Evolutionary conservation across 2,113 vertebrate species (phyloP).

Genomic region (Dolichallabes microphthalmus): DNA sequence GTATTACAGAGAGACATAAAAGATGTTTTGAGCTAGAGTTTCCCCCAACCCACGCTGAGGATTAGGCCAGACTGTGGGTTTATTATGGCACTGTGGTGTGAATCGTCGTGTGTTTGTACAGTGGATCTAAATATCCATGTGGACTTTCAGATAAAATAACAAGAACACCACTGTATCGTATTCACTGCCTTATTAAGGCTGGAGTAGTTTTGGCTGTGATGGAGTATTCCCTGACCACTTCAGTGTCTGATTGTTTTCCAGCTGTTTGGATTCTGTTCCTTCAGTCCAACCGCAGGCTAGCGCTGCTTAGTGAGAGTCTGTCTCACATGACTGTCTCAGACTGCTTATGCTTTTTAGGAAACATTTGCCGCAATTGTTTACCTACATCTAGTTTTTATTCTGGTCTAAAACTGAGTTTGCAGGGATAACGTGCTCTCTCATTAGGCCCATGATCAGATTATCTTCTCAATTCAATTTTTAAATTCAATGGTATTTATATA

Average conservation of each 20-base stretch:
- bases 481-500: too few species aligned
- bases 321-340: slow-evolving; percentile 29
- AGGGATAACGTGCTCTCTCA: background rate
- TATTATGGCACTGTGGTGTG: slow-evolving; percentile 22
- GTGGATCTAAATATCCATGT: slow-evolving; percentile 7
- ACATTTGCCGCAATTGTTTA: background rate
- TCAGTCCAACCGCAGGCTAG: slow-evolving; percentile 23
- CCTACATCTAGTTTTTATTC: slow-evolving; percentile 31
- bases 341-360: slow-evolving; percentile 13
- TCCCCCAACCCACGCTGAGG: slow-evolving; percentile 18
- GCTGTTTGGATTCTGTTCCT: slow-evolving; percentile 26
- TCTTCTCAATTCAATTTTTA: background rate
- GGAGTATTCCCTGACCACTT: slow-evolving; percentile 29
- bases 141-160: slow-evolving; percentile 22
- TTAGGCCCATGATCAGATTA: background rate
- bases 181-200: slow-evolving; percentile 35
- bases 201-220: slow-evolving; percentile 28
- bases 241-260: slow-evolving; percentile 43
- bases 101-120: background rate
- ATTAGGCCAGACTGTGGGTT: slow-evolving; percentile 34
- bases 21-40: slow-evolving; percentile 26
- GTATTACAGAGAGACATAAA: slow-evolving; percentile 35
- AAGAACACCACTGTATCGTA: slow-evolving; percentile 18
- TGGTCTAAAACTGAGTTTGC: background rate
- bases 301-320: slow-evolving; percentile 38